Conservation (phyloP, 1,140 invertebrate species). For the Atta colombica region DNA sequence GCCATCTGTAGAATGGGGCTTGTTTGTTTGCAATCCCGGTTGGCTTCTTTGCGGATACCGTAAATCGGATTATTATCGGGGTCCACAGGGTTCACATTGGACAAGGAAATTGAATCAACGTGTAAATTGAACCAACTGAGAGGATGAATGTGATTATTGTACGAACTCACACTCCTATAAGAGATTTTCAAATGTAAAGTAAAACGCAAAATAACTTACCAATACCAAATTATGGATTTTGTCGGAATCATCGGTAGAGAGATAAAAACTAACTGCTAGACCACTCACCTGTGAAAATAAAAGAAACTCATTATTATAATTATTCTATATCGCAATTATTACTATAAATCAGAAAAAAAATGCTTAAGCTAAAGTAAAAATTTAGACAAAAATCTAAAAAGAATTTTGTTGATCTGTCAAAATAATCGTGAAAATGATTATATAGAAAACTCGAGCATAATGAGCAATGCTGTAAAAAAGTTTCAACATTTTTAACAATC, state of each 20-base stretch:
- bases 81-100: neutral
- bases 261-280: neutral
- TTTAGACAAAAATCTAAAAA: no score
- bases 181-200: neutral
- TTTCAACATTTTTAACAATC: no score
- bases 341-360: neutral
- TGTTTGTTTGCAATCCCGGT: constrained; percentile 46
- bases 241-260: neutral
- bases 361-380: no score
- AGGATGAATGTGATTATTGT: constrained; percentile 36
- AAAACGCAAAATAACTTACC: constrained; percentile 26
- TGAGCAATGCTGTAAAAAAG: no score
- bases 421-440: no score
- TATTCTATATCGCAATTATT: neutral
- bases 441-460: no score
- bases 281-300: constrained; percentile 63
- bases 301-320: neutral
- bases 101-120: constrained; percentile 54
- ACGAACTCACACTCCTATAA: constrained; percentile 3
- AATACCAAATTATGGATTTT: neutral
- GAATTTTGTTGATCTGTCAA: no score
- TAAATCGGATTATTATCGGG: constrained; percentile 56
- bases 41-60: constrained; percentile 36
- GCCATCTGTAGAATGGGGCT: constrained; percentile 31
- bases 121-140: constrained; percentile 47